A percentile compares a stretch with the other conserved stretches of the same genome.
phyloP scores from a whole-genome alignment of 35 echinoderm and acorn worm species.

The Chiridota heheva region DNA sequence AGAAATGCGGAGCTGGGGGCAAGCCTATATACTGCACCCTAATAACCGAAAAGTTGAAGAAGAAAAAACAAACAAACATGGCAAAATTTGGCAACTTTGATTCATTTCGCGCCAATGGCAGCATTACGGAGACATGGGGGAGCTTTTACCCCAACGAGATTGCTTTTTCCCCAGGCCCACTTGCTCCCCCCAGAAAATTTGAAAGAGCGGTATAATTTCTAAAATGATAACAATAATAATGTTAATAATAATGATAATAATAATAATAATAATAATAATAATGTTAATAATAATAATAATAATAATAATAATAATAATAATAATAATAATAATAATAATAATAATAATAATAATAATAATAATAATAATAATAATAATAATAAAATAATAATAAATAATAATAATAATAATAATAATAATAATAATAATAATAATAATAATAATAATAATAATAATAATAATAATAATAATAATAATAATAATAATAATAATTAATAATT shows the following conservation, averaged over 20 bases:
- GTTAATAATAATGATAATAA: too few relatives aligned
- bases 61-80: too few relatives aligned
- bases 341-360: slow-evolving; percentile 4
- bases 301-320: neutral
- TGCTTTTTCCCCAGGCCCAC: too few relatives aligned
- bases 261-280: too few relatives aligned
- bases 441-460: slow-evolving; percentile 5
- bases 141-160: too few relatives aligned
- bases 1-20: too few relatives aligned
- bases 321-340: neutral
- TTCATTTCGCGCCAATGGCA: too few relatives aligned
- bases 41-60: too few relatives aligned
- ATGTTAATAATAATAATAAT: neutral
- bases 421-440: neutral
- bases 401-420: slow-evolving; percentile 1
- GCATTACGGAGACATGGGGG: too few relatives aligned
- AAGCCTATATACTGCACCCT: too few relatives aligned
- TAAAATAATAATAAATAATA: neutral
- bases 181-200: neutral
- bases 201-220: neutral
- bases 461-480: neutral
- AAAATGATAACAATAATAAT: neutral
- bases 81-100: too few relatives aligned
- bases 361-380: slow-evolving; percentile 9
- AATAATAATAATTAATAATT: neutral